Conservation (phyloP, 2,113 vertebrate genomes). For the Onychostoma macrolepis region DNA sequence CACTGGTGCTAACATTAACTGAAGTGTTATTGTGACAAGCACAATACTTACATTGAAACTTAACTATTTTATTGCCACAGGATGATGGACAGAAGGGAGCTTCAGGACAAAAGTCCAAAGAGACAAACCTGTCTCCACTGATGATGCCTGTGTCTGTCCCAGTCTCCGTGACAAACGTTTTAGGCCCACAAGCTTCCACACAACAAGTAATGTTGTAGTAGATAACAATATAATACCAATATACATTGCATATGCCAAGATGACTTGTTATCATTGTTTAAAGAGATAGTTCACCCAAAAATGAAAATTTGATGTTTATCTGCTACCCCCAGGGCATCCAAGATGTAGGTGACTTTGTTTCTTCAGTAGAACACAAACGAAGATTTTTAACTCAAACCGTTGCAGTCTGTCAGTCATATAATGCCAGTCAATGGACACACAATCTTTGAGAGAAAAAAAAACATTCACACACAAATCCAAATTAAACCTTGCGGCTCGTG, state of each 20-base stretch:
- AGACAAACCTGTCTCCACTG: slow-evolving; percentile 31
- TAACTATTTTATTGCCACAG: slow-evolving; percentile 20
- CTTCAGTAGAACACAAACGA: too few relatives aligned
- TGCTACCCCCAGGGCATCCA: too few relatives aligned
- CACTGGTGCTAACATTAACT: slow-evolving; percentile 10
- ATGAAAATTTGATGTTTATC: too few relatives aligned
- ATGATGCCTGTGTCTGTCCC: slow-evolving; percentile 67
- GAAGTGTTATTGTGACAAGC: too few relatives aligned
- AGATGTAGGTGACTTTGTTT: too few relatives aligned
- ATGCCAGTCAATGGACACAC: too few relatives aligned
- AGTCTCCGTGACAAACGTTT: slow-evolving; percentile 1
- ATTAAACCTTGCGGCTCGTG: too few relatives aligned
- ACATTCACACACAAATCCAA: too few relatives aligned
- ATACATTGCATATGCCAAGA: not conserved
- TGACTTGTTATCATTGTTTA: not conserved
- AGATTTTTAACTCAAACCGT: too few relatives aligned
- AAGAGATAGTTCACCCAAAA: too few relatives aligned
- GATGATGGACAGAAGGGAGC: not conserved
- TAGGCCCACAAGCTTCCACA: not conserved
- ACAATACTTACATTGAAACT: not conserved
- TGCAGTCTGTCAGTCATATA: too few relatives aligned
- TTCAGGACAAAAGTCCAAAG: slow-evolving; percentile 18
- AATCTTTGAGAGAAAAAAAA: too few relatives aligned
- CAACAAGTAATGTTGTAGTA: slow-evolving; percentile 18
- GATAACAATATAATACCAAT: not conserved